These are phyloP conservation scores for Eurytemora carolleeae DNA, from an alignment of 1,140 invertebrate species.

Conservation along the genomic window DNA sequence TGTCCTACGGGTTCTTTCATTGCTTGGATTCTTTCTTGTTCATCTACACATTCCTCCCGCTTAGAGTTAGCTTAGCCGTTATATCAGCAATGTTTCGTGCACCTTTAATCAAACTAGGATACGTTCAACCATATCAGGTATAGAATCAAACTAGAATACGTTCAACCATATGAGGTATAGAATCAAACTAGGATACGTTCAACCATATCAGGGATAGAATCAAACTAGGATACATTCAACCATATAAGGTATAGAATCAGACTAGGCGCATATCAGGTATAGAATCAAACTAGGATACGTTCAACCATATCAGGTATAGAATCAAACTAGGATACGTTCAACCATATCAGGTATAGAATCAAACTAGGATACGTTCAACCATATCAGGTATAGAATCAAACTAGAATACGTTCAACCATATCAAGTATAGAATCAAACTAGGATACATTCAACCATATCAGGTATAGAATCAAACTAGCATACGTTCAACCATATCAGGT, in stretches of 20 bases:
- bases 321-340: not conserved
- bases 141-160: not conserved
- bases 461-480: too few relatives aligned
- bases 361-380: not conserved
- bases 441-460: too few relatives aligned
- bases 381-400: not conserved
- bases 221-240: too few relatives aligned
- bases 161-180: too few relatives aligned
- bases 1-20: conserved; percentile 86
- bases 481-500: too few relatives aligned
- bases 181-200: too few relatives aligned
- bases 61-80: conserved; percentile 66
- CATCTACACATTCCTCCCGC: conserved; percentile 88
- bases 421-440: too few relatives aligned
- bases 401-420: too few relatives aligned
- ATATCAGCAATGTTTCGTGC: conserved; percentile 53
- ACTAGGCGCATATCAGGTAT: too few relatives aligned
- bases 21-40: conserved; percentile 97
- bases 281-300: too few relatives aligned
- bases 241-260: too few relatives aligned
- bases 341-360: too few relatives aligned
- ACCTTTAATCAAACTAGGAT: conserved; percentile 47
- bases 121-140: not conserved
- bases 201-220: not conserved
- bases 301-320: not conserved